phyloP scores from a whole-genome alignment of 2,113 vertebrate species.

The Chrysemys picta region DNA sequence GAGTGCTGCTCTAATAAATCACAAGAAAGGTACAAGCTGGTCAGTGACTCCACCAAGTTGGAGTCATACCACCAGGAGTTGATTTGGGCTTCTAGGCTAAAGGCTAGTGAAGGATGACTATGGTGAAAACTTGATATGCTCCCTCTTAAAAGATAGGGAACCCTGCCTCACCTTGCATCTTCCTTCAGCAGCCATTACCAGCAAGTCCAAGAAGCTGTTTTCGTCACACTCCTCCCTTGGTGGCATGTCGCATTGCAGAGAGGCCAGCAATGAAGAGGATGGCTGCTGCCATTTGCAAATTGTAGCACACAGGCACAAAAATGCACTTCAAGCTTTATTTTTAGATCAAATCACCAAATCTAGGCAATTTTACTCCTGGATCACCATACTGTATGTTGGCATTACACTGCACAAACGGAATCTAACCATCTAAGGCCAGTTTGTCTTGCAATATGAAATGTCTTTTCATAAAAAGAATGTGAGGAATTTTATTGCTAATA shows the following conservation, averaged over 20 bases:
- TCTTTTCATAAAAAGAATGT: constrained; percentile 51
- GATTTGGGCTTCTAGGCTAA: constrained; percentile 12
- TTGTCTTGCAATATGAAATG: neutral
- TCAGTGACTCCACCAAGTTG: neutral
- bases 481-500: constrained; percentile 56
- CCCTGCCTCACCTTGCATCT: neutral
- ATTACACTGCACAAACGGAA: neutral
- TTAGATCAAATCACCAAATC: constrained; percentile 12
- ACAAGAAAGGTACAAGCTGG: neutral
- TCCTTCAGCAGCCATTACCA: neutral
- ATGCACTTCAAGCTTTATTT: constrained; percentile 32
- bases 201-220: neutral
- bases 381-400: neutral
- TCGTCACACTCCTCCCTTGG: neutral
- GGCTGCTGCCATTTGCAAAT: neutral
- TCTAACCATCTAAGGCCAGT: constrained; percentile 54
- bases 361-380: constrained; percentile 1
- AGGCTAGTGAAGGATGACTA: neutral
- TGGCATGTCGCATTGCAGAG: neutral
- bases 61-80: neutral
- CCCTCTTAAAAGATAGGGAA: neutral
- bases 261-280: neutral
- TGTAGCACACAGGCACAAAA: constrained; percentile 19
- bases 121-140: neutral
- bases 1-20: neutral